Conservation (phyloP, 2,797 vertebrate genomes). For the Fistularia tabacaria region DNA sequence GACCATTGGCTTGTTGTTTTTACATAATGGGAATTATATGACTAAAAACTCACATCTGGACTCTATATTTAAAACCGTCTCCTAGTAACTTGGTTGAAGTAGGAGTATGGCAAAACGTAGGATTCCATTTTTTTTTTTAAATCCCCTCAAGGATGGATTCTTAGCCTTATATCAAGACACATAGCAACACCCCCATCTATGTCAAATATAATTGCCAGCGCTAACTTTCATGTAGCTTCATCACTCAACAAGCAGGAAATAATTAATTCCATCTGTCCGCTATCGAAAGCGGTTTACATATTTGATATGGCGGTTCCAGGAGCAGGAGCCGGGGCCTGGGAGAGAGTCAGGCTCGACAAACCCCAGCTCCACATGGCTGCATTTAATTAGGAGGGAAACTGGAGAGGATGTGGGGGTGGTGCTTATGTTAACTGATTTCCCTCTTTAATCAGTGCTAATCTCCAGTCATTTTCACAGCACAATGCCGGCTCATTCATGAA, state of each 20-base stretch:
- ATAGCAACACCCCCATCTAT: conserved; percentile 38
- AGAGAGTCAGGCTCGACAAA: conserved; percentile 71
- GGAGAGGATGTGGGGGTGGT: conserved; percentile 80
- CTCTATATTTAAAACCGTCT: no score
- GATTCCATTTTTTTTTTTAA: no score
- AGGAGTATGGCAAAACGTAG: no score
- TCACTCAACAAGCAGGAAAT: conserved; percentile 63
- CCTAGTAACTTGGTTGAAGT: no score
- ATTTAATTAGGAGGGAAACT: conserved; percentile 93
- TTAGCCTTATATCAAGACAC: conserved; percentile 1
- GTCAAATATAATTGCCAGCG: conserved; percentile 62
- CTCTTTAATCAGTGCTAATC: conserved; percentile 88
- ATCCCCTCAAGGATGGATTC: background rate
- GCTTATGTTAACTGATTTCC: conserved; percentile 91
- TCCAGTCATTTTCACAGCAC: conserved; percentile 68
- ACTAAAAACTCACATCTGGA: no score
- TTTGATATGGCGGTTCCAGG: conserved; percentile 66
- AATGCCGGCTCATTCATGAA: conserved; percentile 62
- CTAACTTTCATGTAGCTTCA: conserved; percentile 61
- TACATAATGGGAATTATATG: no score
- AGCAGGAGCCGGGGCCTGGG: conserved; percentile 56
- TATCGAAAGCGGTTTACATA: conserved; percentile 69
- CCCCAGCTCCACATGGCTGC: conserved; percentile 89
- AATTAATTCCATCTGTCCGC: conserved; percentile 73
- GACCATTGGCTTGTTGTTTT: no score